Conservation (phyloP, 2,888 invertebrate species). For the Poecilobothrus nobilitatus region DNA sequence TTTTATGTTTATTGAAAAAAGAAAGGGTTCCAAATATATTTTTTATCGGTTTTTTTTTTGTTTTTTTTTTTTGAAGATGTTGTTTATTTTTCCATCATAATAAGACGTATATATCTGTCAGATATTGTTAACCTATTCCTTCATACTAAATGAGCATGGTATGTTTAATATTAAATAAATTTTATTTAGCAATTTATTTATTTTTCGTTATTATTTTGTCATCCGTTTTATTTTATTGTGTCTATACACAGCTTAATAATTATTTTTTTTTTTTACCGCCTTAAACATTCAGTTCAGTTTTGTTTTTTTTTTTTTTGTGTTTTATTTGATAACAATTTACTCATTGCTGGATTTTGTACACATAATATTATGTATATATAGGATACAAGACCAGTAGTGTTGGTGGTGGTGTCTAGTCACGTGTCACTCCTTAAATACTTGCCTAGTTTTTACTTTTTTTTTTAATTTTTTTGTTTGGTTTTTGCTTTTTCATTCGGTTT, state of each 20-base stretch:
- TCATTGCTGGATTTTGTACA: background rate
- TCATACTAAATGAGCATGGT: too few relatives aligned
- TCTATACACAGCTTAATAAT: background rate
- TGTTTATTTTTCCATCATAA: too few relatives aligned
- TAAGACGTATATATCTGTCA: too few relatives aligned
- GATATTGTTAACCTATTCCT: too few relatives aligned
- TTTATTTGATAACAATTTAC: background rate
- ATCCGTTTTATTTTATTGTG: background rate
- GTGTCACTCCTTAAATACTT: slow-evolving; percentile 6
- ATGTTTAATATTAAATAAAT: too few relatives aligned
- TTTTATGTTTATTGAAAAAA: too few relatives aligned
- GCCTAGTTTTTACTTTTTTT: background rate
- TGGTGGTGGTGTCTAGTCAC: slow-evolving; percentile 2
- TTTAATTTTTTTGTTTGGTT: background rate
- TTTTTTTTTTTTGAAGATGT: too few relatives aligned
- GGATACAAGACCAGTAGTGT: background rate
- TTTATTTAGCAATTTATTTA: background rate
- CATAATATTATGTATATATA: too few relatives aligned
- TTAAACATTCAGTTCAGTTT: background rate
- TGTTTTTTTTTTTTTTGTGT: background rate
- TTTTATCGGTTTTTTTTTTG: too few relatives aligned
- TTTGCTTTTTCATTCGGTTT: background rate
- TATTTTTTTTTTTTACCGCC: background rate
- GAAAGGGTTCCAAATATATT: too few relatives aligned
- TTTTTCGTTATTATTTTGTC: background rate